Conservation (phyloP, 2,797 vertebrate species). For the Synanceia verrucosa region DNA sequence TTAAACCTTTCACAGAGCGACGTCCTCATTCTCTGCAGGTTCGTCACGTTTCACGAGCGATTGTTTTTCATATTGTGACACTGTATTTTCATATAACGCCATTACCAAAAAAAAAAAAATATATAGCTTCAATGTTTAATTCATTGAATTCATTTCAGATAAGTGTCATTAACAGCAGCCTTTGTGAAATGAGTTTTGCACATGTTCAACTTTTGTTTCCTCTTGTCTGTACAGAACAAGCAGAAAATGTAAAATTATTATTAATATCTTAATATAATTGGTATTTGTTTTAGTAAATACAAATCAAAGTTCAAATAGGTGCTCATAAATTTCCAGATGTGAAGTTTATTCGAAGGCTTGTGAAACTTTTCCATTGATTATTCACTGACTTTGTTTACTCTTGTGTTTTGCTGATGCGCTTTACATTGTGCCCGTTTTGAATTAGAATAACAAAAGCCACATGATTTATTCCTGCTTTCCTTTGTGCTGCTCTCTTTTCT, state of each 20-base stretch:
- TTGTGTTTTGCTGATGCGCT: slow-evolving; percentile 26
- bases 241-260: neutral
- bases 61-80: neutral
- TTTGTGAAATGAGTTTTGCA: neutral
- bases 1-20: neutral
- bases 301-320: slow-evolving; percentile 6
- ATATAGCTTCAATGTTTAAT: neutral
- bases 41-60: neutral
- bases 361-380: slow-evolving; percentile 25
- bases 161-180: neutral
- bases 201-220: neutral
- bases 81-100: neutral
- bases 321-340: neutral
- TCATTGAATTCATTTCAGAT: neutral
- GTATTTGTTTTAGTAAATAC: neutral
- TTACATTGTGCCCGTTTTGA: slow-evolving; percentile 29
- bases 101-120: neutral
- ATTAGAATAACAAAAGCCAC: slow-evolving; percentile 63
- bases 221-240: neutral
- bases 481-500: slow-evolving; percentile 55
- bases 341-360: neutral
- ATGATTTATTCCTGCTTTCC: slow-evolving; percentile 61
- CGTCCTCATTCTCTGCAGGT: neutral
- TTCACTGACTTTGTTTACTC: slow-evolving; percentile 23
- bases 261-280: slow-evolving; percentile 1